phyloP scores from a whole-genome alignment of 2,797 vertebrate genomes.

The Acanthornis magna region DNA sequence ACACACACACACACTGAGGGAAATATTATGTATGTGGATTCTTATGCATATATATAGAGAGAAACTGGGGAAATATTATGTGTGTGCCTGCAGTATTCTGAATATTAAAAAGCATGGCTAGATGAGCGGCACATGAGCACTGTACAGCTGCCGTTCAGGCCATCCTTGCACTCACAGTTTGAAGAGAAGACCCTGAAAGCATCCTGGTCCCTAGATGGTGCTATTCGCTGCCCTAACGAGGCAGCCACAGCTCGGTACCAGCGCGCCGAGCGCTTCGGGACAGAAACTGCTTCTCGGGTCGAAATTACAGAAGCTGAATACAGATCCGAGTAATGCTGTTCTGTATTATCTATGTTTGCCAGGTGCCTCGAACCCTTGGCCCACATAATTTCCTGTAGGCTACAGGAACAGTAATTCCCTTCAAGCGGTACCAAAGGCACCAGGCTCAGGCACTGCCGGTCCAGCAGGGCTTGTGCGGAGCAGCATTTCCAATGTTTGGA shows the following conservation, averaged over 20 bases:
- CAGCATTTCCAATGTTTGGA: neutral
- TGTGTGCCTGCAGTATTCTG: neutral
- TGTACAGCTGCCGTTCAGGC: neutral
- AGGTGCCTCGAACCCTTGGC: neutral
- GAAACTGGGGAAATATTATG: neutral
- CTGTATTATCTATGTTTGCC: neutral
- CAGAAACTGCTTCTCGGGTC: neutral
- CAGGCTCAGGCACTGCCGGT: neutral
- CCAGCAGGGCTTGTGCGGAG: neutral
- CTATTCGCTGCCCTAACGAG: neutral
- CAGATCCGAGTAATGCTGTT: neutral
- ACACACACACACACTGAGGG: neutral
- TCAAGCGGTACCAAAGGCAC: neutral
- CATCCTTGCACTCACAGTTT: neutral
- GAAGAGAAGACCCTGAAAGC: neutral
- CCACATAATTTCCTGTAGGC: neutral
- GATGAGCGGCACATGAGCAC: fast-evolving
- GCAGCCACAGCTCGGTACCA: neutral
- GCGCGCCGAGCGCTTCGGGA: neutral
- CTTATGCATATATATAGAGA: neutral
- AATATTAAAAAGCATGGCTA: neutral
- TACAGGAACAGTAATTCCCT: neutral
- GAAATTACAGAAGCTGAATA: neutral
- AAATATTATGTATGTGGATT: neutral
- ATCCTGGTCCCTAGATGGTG: constrained; percentile 55